Conservation (phyloP, 2,113 vertebrate genomes). For the Platanista minor region DNA sequence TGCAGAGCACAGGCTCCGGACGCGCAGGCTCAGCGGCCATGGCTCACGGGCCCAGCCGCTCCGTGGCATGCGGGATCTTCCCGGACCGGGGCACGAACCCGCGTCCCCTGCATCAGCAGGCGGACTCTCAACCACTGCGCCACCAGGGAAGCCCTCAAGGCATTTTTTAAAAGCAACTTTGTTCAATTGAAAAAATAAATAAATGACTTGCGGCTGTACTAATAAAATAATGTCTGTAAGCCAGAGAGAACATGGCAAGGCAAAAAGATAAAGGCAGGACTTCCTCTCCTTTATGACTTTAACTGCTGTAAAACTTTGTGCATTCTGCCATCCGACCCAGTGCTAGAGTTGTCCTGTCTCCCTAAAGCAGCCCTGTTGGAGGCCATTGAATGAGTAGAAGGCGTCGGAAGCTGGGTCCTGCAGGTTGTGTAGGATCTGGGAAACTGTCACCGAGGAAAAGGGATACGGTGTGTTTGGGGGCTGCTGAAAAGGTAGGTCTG, state of each 20-base stretch:
- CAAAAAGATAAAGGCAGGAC: neutral
- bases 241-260: neutral
- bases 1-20: too few relatives aligned
- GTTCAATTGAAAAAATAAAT: neutral
- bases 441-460: neutral
- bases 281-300: neutral
- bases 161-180: neutral
- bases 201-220: neutral
- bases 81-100: too few relatives aligned
- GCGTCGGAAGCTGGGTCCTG: neutral
- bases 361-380: neutral
- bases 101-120: too few relatives aligned
- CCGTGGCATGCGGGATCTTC: too few relatives aligned
- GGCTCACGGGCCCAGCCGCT: too few relatives aligned
- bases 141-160: too few relatives aligned
- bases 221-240: neutral
- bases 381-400: neutral
- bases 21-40: too few relatives aligned
- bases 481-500: neutral
- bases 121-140: too few relatives aligned
- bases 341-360: neutral
- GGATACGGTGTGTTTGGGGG: neutral
- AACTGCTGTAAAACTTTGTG: neutral
- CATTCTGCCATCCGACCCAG: neutral
- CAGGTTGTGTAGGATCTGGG: neutral